Evolutionary conservation across 53 echinoderm and acorn worm genomes (phyloP).

Genomic region (Astropecten irregularis): DNA sequence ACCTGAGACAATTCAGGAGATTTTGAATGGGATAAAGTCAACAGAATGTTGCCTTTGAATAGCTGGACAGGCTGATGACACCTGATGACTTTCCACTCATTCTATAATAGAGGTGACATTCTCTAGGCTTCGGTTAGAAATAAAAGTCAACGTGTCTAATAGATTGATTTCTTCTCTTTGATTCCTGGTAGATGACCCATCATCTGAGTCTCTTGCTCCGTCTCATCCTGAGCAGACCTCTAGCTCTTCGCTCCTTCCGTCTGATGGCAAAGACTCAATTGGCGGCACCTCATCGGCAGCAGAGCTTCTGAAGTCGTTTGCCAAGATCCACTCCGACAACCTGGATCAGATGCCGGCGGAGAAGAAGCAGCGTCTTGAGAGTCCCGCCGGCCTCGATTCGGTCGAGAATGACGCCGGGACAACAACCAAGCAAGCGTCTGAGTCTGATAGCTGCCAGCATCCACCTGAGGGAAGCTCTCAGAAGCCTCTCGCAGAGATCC

Average conservation of each 20-base stretch:
- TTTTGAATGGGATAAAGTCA: too few species aligned
- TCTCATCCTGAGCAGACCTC: neutral
- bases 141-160: too few species aligned
- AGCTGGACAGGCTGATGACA: too few species aligned
- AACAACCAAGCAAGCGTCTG: neutral
- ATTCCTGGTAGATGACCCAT: neutral
- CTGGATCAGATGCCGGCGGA: neutral
- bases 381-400: neutral
- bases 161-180: too few species aligned
- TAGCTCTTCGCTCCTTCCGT: neutral
- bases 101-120: too few species aligned
- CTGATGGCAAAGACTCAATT: neutral
- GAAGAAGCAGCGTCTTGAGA: neutral
- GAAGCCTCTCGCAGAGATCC: too few species aligned
- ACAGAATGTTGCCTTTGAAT: too few species aligned
- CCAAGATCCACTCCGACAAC: slow-evolving; percentile 20
- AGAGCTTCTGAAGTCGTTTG: slow-evolving; percentile 19
- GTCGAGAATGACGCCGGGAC: neutral
- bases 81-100: too few species aligned
- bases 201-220: neutral
- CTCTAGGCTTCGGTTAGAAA: too few species aligned
- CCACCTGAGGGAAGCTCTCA: too few species aligned
- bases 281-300: neutral
- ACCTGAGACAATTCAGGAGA: too few species aligned
- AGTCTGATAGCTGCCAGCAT: neutral